These are phyloP conservation scores for Orchesellides sinensis DNA, from an alignment of 2,888 invertebrate species.

Conservation along the genomic window DNA sequence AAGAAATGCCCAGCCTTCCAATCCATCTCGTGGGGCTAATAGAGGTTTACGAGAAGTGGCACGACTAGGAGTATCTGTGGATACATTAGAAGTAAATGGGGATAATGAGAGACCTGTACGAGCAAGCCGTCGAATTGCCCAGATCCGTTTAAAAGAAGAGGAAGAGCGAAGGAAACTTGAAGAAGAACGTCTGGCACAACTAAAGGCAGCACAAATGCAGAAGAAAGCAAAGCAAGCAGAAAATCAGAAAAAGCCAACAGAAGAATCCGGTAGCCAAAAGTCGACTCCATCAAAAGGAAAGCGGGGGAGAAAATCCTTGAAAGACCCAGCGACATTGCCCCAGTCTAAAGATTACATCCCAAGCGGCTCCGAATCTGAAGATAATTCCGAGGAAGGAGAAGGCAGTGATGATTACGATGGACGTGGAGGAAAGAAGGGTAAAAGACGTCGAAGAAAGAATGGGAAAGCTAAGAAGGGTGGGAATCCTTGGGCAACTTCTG, in stretches of 20 bases:
- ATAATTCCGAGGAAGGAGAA: constrained; percentile 78
- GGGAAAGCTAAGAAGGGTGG: constrained; percentile 62
- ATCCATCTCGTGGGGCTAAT: constrained; percentile 21
- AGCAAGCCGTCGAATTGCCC: constrained; percentile 90
- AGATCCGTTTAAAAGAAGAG: constrained; percentile 91
- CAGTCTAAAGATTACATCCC: constrained; percentile 62
- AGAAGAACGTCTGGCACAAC: constrained; percentile 84
- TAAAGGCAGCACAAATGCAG: constrained; percentile 80
- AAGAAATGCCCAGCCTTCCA: constrained; percentile 33
- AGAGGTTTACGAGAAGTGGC: constrained; percentile 64
- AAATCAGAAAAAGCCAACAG: not conserved
- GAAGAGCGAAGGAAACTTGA: constrained; percentile 86
- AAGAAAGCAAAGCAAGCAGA: constrained; percentile 73
- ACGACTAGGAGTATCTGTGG: constrained; percentile 73
- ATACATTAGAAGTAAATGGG: constrained; percentile 73
- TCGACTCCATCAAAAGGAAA: not conserved
- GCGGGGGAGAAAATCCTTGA: constrained; percentile 26
- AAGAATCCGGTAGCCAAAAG: constrained; percentile 47
- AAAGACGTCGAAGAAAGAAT: constrained; percentile 57
- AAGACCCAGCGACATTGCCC: not conserved
- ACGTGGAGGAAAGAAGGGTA: constrained; percentile 20
- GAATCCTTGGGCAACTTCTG: constrained; percentile 68
- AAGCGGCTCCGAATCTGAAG: constrained; percentile 66
- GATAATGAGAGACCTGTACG: constrained; percentile 81
- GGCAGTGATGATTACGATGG: constrained; percentile 74